A percentile compares a stretch with the other conserved stretches of the same genome.
Evolutionary conservation across 2,113 vertebrate species (phyloP).

Genomic region (Pituophis catenifer): DNA sequence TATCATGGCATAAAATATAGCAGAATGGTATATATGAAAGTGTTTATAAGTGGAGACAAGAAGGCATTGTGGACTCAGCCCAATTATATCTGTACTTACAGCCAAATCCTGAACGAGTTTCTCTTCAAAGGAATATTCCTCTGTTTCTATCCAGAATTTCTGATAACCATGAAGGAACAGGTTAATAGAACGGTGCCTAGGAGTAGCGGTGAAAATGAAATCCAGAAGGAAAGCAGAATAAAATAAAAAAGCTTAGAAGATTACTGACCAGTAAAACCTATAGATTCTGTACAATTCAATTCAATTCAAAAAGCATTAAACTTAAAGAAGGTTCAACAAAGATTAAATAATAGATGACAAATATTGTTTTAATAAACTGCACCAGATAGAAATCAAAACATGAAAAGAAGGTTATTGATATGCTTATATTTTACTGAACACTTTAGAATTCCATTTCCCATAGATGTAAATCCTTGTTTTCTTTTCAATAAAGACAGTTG

Average conservation of each 20-base stretch:
- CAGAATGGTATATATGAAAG: neutral
- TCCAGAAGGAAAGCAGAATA: slow-evolving; percentile 78
- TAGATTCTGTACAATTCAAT: slow-evolving; percentile 78
- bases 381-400: neutral
- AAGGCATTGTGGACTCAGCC: slow-evolving; percentile 44
- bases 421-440: neutral
- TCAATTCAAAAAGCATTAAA: slow-evolving; percentile 70
- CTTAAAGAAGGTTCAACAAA: neutral
- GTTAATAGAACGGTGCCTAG: slow-evolving; percentile 99
- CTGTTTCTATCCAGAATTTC: slow-evolving; percentile 99
- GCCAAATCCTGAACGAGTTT: slow-evolving; percentile 99
- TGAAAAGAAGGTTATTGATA: neutral
- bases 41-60: slow-evolving; percentile 31
- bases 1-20: slow-evolving; percentile 26
- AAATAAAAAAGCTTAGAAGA: slow-evolving; percentile 68
- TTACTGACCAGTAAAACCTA: slow-evolving; percentile 86
- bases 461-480: neutral
- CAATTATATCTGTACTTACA: slow-evolving; percentile 87
- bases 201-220: slow-evolving; percentile 80
- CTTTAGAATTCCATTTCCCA: neutral
- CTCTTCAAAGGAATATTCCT: slow-evolving; percentile 99
- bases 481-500: neutral
- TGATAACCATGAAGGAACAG: slow-evolving; percentile 99
- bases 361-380: neutral
- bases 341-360: neutral